These are phyloP conservation scores for cattle (Bos taurus) DNA, from an alignment of 2,113 vertebrate genomes.

Conservation along the genomic window DNA sequence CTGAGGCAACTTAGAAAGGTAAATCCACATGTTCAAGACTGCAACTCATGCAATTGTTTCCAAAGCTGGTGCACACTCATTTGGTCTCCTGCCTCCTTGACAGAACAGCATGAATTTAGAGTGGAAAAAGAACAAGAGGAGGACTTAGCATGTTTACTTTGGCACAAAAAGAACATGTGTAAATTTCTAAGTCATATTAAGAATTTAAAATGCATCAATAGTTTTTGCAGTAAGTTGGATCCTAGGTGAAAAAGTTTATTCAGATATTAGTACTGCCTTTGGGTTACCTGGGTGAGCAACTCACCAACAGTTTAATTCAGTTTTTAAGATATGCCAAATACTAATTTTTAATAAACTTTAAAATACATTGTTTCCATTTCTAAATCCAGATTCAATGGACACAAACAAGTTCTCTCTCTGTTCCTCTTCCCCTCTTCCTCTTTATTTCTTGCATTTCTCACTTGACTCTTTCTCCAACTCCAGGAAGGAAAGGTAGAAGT, in stretches of 20 bases:
- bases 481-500: neutral
- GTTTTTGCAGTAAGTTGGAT: neutral
- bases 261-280: neutral
- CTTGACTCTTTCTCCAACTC: neutral
- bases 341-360: neutral
- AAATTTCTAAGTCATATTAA: neutral
- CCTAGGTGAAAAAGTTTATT: neutral
- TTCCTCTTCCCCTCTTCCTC: neutral
- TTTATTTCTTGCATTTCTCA: neutral
- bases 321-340: neutral
- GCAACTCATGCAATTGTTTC: neutral
- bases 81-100: neutral
- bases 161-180: neutral
- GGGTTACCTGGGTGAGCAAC: neutral
- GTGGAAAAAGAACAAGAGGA: neutral
- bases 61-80: neutral
- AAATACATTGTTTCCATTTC: neutral
- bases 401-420: neutral
- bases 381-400: neutral
- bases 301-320: neutral
- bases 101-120: neutral
- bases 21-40: neutral
- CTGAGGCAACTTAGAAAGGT: neutral
- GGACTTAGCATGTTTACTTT: neutral
- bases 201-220: neutral